phyloP scores from a whole-genome alignment of 2,888 invertebrate genomes.

The Ernsta delagoae region DNA sequence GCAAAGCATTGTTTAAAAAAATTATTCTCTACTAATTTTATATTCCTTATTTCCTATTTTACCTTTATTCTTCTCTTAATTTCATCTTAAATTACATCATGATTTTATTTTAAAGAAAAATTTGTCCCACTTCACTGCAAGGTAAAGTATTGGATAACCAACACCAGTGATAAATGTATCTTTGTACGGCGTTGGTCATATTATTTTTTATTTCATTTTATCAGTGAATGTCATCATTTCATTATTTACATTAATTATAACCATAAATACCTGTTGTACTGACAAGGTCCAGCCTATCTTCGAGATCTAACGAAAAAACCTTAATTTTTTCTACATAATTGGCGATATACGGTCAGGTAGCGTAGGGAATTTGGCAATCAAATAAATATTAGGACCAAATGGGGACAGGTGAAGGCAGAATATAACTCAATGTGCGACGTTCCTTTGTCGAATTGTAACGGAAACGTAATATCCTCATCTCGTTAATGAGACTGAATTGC shows the following conservation, averaged over 20 bases:
- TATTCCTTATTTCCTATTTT: too few species aligned
- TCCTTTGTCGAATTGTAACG: constrained; percentile 45
- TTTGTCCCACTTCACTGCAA: background rate
- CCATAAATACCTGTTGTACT: constrained; percentile 50
- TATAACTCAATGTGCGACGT: constrained; percentile 56
- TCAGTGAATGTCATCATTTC: constrained; percentile 30
- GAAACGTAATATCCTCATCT: constrained; percentile 43
- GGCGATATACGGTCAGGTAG: constrained; percentile 43
- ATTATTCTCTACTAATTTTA: too few species aligned
- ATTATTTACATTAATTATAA: constrained; percentile 37
- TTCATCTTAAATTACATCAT: too few species aligned
- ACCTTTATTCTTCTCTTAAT: too few species aligned
- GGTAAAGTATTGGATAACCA: background rate
- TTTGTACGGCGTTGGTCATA: background rate
- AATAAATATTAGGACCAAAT: constrained; percentile 76
- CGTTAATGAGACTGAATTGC: constrained; percentile 48
- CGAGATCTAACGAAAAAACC: constrained; percentile 46
- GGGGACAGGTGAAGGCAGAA: constrained; percentile 65
- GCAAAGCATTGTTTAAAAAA: too few species aligned
- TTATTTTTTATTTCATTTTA: constrained; percentile 17
- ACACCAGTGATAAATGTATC: background rate
- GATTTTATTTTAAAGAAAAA: too few species aligned
- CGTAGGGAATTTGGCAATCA: constrained; percentile 75
- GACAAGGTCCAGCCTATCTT: constrained; percentile 38
- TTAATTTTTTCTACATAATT: constrained; percentile 51